Conservation (phyloP, 2,113 vertebrate species). For the Thamnaconus septentrionalis region DNA sequence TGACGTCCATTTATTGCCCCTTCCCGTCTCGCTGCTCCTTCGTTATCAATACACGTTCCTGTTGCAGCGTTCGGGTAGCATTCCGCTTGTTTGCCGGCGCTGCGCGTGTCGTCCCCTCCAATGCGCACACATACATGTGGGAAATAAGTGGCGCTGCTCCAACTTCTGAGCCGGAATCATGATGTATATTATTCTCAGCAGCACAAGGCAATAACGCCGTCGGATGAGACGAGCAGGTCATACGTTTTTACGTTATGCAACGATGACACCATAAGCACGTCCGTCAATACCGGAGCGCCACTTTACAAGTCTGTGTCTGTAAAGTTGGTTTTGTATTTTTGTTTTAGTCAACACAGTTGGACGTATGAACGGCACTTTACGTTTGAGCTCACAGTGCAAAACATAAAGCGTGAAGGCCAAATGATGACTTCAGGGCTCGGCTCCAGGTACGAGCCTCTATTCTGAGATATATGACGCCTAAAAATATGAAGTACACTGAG, state of each 20-base stretch:
- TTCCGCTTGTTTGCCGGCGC: constrained; percentile 26
- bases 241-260: constrained; percentile 8
- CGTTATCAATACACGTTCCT: constrained; percentile 50
- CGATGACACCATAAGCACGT: too few relatives aligned
- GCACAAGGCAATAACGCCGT: constrained; percentile 63
- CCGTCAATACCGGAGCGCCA: too few relatives aligned
- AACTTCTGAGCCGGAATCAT: constrained; percentile 48
- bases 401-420: too few relatives aligned
- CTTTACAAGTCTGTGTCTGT: too few relatives aligned
- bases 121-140: constrained; percentile 41
- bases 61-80: constrained; percentile 46
- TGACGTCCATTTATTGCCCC: constrained; percentile 59
- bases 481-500: too few relatives aligned
- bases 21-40: constrained; percentile 32
- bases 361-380: too few relatives aligned
- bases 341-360: too few relatives aligned
- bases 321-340: too few relatives aligned
- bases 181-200: constrained; percentile 62
- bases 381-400: too few relatives aligned
- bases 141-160: constrained; percentile 62
- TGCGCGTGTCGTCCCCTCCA: background rate
- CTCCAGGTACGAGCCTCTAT: too few relatives aligned
- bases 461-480: too few relatives aligned
- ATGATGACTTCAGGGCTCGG: too few relatives aligned
- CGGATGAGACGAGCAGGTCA: constrained; percentile 45